phyloP scores from a whole-genome alignment of 2,797 vertebrate genomes.

The Okamejei kenojei region DNA sequence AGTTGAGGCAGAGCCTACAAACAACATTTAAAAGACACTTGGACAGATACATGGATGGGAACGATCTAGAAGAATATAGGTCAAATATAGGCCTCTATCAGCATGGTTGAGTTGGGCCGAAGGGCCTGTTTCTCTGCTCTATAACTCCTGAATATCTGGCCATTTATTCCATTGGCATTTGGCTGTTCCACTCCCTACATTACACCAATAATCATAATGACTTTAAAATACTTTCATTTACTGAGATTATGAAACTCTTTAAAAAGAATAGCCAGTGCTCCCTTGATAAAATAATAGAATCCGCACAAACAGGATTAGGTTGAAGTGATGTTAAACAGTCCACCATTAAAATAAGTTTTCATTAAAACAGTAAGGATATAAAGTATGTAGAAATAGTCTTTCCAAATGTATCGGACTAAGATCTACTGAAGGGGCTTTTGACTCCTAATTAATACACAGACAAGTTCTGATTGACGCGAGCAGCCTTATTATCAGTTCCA shows the following conservation, averaged over 20 bases:
- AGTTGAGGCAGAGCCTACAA: too few relatives aligned
- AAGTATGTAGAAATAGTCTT: neutral
- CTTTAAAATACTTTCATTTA: neutral
- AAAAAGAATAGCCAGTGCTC: neutral
- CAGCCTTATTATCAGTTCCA: neutral
- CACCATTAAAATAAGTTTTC: neutral
- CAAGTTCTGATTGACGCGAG: neutral
- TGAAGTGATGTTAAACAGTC: neutral
- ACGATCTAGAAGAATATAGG: too few relatives aligned
- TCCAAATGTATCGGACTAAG: neutral
- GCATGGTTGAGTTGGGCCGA: too few relatives aligned
- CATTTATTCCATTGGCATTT: neutral
- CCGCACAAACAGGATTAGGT: neutral
- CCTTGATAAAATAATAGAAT: neutral
- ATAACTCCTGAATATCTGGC: neutral
- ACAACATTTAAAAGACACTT: too few relatives aligned
- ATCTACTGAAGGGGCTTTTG: neutral
- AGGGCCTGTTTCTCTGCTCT: too few relatives aligned
- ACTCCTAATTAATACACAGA: neutral
- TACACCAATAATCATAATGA: neutral
- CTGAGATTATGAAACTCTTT: neutral
- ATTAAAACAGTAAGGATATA: neutral
- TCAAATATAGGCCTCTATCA: too few relatives aligned
- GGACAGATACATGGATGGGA: too few relatives aligned
- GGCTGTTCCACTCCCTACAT: neutral